Evolutionary conservation across 2,797 vertebrate species (phyloP).

Genomic region (Myotis findleyi): DNA sequence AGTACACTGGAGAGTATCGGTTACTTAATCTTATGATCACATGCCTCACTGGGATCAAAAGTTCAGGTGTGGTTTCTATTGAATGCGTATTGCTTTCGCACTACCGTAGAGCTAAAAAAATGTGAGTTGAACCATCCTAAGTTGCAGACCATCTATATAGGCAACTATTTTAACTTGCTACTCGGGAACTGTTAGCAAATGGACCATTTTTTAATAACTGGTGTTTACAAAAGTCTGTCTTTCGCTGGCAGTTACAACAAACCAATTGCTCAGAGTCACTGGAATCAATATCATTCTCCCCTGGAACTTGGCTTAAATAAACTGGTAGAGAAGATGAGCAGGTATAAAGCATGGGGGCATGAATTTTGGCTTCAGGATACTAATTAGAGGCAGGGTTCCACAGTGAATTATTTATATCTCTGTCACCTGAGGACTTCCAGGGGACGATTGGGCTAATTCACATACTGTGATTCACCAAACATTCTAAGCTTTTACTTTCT

Average conservation of each 20-base stretch:
- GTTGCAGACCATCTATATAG: background rate
- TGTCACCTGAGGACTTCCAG: slow-evolving; percentile 47
- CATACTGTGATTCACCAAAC: slow-evolving; percentile 62
- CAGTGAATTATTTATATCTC: slow-evolving; percentile 66
- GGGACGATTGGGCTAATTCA: slow-evolving; percentile 61
- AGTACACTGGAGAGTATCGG: background rate
- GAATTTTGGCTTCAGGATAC: slow-evolving; percentile 51
- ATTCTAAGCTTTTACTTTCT: slow-evolving; percentile 71
- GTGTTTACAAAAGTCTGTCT: slow-evolving; percentile 38
- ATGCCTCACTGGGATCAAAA: background rate
- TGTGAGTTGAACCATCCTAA: background rate
- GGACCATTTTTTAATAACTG: background rate
- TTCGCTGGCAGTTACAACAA: slow-evolving; percentile 29
- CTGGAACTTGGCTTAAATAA: slow-evolving; percentile 54
- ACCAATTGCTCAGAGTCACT: background rate
- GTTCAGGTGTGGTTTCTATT: background rate
- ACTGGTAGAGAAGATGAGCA: slow-evolving; percentile 6
- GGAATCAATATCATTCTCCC: slow-evolving; percentile 34
- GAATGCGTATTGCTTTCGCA: background rate
- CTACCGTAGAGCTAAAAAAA: background rate
- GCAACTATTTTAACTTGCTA: background rate
- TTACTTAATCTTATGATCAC: background rate
- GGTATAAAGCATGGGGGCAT: background rate
- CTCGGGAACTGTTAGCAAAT: background rate
- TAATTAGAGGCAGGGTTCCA: slow-evolving; percentile 47